Evolutionary conservation across 2,797 vertebrate genomes (phyloP).

Genomic region (Amblyopsis hoosieri): DNA sequence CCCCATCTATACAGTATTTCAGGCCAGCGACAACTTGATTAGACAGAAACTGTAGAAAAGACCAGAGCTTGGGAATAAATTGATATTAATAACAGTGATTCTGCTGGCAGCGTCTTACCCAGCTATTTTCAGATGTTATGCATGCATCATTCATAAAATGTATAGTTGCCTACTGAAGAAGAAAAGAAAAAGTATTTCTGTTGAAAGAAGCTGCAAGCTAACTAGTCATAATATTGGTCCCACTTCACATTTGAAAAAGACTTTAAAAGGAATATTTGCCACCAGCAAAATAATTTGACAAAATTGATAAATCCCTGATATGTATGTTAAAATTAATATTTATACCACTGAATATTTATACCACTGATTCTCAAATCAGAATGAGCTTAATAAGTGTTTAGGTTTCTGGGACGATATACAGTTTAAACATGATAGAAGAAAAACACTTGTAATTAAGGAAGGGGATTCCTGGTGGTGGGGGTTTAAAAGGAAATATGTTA

Average conservation of each 20-base stretch:
- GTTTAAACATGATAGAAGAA: not conserved
- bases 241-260: constrained; percentile 37
- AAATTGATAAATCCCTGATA: constrained; percentile 21
- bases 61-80: constrained; percentile 70
- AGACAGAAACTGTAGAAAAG: constrained; percentile 68
- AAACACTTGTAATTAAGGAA: not conserved
- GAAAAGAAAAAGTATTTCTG: constrained; percentile 10
- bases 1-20: constrained; percentile 44
- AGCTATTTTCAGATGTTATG: constrained; percentile 62
- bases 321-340: constrained; percentile 46
- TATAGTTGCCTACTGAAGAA: constrained; percentile 37
- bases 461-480: not conserved
- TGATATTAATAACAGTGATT: constrained; percentile 77
- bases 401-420: constrained; percentile 8
- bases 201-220: constrained; percentile 29
- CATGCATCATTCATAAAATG: constrained; percentile 55
- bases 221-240: constrained; percentile 29
- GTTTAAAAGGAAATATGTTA: not conserved
- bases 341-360: constrained; percentile 12
- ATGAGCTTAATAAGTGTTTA: constrained; percentile 32
- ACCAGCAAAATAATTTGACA: constrained; percentile 20
- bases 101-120: constrained; percentile 61
- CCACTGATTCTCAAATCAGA: constrained; percentile 16
- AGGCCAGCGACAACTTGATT: constrained; percentile 76
- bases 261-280: constrained; percentile 38